phyloP scores from a whole-genome alignment of 2,113 vertebrate species.

The Anguilla japonica region DNA sequence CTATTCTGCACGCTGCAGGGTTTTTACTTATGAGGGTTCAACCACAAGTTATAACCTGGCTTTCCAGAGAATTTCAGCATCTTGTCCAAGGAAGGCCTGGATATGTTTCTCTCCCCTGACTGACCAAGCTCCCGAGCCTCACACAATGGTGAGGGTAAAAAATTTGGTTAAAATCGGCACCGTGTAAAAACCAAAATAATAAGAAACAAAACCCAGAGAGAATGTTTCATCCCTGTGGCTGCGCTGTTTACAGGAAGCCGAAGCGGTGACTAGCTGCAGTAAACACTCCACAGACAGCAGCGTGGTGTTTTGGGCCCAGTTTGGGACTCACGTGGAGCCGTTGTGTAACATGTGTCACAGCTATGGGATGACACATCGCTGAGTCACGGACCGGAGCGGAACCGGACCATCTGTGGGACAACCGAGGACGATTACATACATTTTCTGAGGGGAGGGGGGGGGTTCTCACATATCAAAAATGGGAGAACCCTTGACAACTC shows the following conservation, averaged over 20 bases:
- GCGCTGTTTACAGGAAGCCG: slow-evolving; percentile 2
- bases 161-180: neutral
- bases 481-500: neutral
- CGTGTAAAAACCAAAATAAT: neutral
- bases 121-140: neutral
- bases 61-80: neutral
- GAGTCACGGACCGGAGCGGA: neutral
- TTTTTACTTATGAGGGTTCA: neutral
- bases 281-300: neutral
- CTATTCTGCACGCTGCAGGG: neutral
- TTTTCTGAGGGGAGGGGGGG: too few relatives aligned
- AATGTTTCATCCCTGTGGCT: neutral
- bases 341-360: slow-evolving; percentile 6
- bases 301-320: neutral
- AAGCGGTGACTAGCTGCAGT: neutral
- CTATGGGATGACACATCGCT: neutral
- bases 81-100: neutral
- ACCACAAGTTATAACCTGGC: neutral
- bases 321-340: neutral
- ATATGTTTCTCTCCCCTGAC: neutral
- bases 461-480: neutral
- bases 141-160: neutral
- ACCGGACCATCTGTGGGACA: neutral
- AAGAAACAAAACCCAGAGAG: neutral
- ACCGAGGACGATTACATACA: neutral